Conservation (phyloP, 2,797 vertebrate genomes). For the Adelosebastes latens region DNA sequence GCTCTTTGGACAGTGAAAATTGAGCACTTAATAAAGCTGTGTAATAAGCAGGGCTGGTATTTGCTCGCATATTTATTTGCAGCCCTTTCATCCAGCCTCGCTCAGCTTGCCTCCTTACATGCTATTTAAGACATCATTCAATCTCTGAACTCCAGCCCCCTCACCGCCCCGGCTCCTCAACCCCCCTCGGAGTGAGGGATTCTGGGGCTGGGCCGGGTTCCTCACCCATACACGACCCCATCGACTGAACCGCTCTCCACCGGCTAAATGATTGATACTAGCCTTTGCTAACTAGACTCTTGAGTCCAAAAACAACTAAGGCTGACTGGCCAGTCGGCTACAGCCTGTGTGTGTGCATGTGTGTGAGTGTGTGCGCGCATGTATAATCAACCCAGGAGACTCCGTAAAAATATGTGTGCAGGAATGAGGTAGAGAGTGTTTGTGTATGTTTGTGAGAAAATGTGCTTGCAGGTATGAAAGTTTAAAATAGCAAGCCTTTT, state of each 20-base stretch:
- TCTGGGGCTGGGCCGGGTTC: slow-evolving; percentile 42
- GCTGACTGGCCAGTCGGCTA: slow-evolving; percentile 42
- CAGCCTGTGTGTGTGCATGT: slow-evolving; percentile 2
- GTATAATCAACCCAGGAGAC: slow-evolving; percentile 65
- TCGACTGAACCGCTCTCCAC: slow-evolving; percentile 52
- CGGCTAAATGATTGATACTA: slow-evolving; percentile 72
- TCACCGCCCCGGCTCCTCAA: slow-evolving; percentile 10
- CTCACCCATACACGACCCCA: slow-evolving; percentile 70
- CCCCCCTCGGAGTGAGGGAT: slow-evolving; percentile 55
- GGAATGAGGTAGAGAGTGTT: slow-evolving; percentile 30
- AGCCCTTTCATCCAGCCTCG: slow-evolving; percentile 18
- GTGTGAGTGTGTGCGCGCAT: slow-evolving; percentile 1
- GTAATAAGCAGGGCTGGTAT: slow-evolving; percentile 50
- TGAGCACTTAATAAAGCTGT: slow-evolving; percentile 42
- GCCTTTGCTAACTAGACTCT: slow-evolving; percentile 73
- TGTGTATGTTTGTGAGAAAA: slow-evolving; percentile 58
- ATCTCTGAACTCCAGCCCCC: slow-evolving; percentile 34
- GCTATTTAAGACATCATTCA: slow-evolving; percentile 54
- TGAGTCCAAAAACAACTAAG: slow-evolving; percentile 68
- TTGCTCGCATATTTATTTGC: slow-evolving; percentile 36
- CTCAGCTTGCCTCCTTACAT: slow-evolving; percentile 40
- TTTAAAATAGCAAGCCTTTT: slow-evolving; percentile 48
- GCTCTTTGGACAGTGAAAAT: slow-evolving; percentile 43
- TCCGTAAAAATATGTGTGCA: slow-evolving; percentile 52
- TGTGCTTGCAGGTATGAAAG: slow-evolving; percentile 52